A percentile compares a stretch with the other conserved stretches of the same genome.
These are phyloP conservation scores for Globia sparganii DNA, from an alignment of 2,888 invertebrate genomes.

Conservation along the genomic window DNA sequence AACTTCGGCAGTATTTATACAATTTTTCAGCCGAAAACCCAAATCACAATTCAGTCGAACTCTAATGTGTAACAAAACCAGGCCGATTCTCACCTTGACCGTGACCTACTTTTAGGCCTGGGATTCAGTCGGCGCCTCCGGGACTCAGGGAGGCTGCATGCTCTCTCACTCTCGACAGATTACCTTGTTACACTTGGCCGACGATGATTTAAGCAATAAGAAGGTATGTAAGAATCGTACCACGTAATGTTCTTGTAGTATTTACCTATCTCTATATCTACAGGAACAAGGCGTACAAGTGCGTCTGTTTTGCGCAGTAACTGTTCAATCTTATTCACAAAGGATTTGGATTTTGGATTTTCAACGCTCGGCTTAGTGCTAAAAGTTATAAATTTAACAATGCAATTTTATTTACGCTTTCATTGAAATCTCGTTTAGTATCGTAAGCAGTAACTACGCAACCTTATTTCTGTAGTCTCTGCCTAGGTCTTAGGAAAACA, in stretches of 20 bases:
- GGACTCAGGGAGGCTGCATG: constrained; percentile 1
- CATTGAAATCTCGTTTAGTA: neutral
- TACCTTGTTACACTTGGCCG: neutral
- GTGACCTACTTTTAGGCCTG: constrained; percentile 36
- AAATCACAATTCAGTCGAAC: neutral
- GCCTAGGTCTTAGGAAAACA: neutral
- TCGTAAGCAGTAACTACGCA: neutral
- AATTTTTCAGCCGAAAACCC: neutral
- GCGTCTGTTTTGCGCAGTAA: neutral
- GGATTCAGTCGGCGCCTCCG: constrained; percentile 12
- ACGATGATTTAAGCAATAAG: neutral
- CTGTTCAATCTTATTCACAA: neutral
- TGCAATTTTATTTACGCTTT: neutral
- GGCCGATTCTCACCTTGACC: constrained; percentile 21
- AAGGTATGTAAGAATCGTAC: neutral
- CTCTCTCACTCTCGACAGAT: constrained; percentile 2
- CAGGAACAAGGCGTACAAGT: neutral
- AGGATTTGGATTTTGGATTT: neutral
- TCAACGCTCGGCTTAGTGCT: neutral
- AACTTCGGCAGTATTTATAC: neutral
- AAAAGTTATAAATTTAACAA: neutral
- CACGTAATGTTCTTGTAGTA: neutral
- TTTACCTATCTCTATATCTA: neutral
- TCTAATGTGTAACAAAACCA: constrained; percentile 9
- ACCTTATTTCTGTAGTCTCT: neutral